Conservation (phyloP, 2,888 invertebrate species). For the Frankliniella intonsa region DNA sequence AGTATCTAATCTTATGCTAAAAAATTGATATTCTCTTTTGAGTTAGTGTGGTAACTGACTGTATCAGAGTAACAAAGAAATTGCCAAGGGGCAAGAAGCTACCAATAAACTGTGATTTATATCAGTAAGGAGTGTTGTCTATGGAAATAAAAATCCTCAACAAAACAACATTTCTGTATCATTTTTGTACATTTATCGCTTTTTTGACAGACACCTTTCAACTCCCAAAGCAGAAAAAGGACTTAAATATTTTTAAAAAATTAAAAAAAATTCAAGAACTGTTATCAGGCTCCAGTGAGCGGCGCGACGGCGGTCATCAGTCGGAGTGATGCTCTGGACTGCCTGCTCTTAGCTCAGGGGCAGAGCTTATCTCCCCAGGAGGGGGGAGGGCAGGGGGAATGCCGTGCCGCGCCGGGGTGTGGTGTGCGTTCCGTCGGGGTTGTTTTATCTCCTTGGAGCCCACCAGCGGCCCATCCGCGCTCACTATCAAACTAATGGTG, state of each 20-base stretch:
- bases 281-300: no score
- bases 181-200: background rate
- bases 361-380: background rate
- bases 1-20: background rate
- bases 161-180: background rate
- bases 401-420: background rate
- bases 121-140: background rate
- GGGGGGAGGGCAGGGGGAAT: background rate
- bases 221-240: background rate
- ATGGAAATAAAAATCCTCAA: background rate
- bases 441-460: background rate
- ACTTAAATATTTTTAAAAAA: background rate
- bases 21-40: background rate
- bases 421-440: background rate
- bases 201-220: background rate
- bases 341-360: no score
- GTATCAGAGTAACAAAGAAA: background rate
- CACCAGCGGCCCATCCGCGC: no score
- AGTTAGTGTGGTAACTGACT: background rate
- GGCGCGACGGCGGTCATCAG: no score
- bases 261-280: background rate
- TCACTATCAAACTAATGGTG: no score
- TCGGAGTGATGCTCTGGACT: no score
- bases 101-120: conserved; percentile 6
- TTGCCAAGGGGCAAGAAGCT: background rate